A percentile compares a stretch with the other conserved stretches of the same genome.
phyloP scores from a whole-genome alignment of 2,797 vertebrate species.

The Gila robusta region DNA sequence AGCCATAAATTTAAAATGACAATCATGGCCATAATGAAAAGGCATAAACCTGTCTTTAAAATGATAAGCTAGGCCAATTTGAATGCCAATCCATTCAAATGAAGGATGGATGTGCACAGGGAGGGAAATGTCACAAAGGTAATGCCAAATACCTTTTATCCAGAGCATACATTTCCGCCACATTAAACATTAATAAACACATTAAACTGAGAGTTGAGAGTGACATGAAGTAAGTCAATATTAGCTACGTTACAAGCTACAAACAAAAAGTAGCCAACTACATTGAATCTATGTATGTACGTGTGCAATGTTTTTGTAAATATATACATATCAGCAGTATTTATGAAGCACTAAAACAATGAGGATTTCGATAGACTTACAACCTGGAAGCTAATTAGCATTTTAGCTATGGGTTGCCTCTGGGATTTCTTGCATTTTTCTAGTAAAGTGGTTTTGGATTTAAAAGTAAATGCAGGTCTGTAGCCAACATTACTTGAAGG shows the following conservation, averaged over 20 bases:
- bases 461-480: neutral
- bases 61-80: neutral
- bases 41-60: conserved; percentile 18
- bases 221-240: neutral
- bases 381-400: neutral
- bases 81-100: conserved; percentile 2
- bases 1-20: conserved; percentile 20
- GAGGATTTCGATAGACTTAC: too few species aligned
- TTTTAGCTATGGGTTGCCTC: neutral
- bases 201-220: neutral
- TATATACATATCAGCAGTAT: neutral
- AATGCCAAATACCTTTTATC: neutral
- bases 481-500: neutral
- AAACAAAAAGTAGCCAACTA: neutral
- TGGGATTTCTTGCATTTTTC: neutral
- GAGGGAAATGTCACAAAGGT: neutral
- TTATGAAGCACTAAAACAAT: neutral
- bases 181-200: neutral
- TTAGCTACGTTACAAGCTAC: neutral
- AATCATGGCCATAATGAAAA: conserved; percentile 15
- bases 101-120: neutral
- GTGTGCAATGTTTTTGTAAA: neutral
- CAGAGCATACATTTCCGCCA: neutral
- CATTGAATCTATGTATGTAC: too few species aligned
- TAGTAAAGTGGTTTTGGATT: neutral